Conservation (phyloP, 2,888 invertebrate genomes). For the Flabesymbios commensalis region DNA sequence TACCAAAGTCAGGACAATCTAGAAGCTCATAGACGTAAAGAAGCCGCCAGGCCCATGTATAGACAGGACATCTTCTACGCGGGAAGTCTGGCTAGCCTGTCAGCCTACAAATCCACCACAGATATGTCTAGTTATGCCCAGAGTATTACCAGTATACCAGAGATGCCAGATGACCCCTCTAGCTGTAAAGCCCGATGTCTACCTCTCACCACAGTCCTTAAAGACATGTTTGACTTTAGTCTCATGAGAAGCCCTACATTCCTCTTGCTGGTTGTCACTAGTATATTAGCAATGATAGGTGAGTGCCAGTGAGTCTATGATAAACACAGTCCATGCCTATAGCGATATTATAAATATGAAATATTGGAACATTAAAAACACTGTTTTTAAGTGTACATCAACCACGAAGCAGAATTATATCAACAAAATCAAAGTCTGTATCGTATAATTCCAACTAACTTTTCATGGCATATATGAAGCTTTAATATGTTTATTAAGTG, state of each 20-base stretch:
- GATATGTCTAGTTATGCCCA: conserved; percentile 83
- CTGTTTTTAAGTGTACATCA: no score
- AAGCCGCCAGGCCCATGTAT: conserved; percentile 25
- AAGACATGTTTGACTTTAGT: conserved; percentile 80
- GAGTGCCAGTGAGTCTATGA: no score
- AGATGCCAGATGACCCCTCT: not conserved
- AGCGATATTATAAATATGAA: no score
- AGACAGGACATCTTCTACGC: conserved; percentile 95
- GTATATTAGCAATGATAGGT: no score
- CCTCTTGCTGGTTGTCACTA: conserved; percentile 14
- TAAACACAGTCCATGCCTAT: no score
- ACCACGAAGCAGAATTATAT: no score
- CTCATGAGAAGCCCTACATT: conserved; percentile 86
- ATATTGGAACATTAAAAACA: no score
- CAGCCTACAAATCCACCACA: conserved; percentile 84
- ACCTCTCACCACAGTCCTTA: conserved; percentile 33
- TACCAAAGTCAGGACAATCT: no score
- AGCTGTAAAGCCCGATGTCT: conserved; percentile 7
- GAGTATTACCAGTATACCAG: conserved; percentile 82
- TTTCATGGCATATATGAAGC: no score
- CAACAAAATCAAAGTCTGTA: no score
- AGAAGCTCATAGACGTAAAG: conserved; percentile 6
- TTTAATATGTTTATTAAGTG: no score
- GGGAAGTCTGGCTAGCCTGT: conserved; percentile 88
- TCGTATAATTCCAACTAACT: no score